phyloP scores from a whole-genome alignment of 2,797 vertebrate genomes.

The Urosaurus nigricauda region DNA sequence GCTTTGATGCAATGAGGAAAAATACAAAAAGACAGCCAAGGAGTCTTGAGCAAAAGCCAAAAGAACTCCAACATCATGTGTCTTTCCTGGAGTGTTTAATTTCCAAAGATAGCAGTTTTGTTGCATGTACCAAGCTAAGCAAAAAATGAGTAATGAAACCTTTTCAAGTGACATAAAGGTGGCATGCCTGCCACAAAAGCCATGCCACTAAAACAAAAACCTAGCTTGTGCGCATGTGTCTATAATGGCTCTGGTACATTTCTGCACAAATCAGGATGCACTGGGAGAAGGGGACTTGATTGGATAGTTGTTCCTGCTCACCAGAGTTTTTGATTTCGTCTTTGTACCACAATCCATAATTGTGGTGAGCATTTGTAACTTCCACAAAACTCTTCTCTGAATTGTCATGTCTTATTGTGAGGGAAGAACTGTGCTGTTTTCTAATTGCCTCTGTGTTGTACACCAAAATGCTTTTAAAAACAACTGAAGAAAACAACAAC shows the following conservation, averaged over 20 bases:
- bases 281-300: conserved; percentile 52
- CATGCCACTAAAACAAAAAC: conserved; percentile 48
- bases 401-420: conserved; percentile 58
- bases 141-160: conserved; percentile 16
- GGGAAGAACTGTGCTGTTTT: conserved; percentile 63
- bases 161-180: conserved; percentile 39
- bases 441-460: conserved; percentile 68
- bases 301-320: conserved; percentile 54
- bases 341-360: conserved; percentile 57
- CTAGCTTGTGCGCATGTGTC: conserved; percentile 68
- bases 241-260: conserved; percentile 65
- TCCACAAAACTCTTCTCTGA: conserved; percentile 45
- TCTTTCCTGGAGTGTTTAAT: conserved; percentile 45
- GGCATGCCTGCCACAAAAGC: conserved; percentile 41
- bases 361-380: conserved; percentile 63
- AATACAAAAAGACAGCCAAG: conserved; percentile 39
- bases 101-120: conserved; percentile 48
- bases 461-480: conserved; percentile 70
- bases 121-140: conserved; percentile 11
- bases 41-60: conserved; percentile 33
- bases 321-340: conserved; percentile 67
- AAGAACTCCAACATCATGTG: conserved; percentile 42
- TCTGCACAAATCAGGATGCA: conserved; percentile 67
- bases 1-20: conserved; percentile 29
- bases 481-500: conserved; percentile 47